Evolutionary conservation across 1,140 invertebrate species (phyloP).

Genomic region (Wasmannia auropunctata): DNA sequence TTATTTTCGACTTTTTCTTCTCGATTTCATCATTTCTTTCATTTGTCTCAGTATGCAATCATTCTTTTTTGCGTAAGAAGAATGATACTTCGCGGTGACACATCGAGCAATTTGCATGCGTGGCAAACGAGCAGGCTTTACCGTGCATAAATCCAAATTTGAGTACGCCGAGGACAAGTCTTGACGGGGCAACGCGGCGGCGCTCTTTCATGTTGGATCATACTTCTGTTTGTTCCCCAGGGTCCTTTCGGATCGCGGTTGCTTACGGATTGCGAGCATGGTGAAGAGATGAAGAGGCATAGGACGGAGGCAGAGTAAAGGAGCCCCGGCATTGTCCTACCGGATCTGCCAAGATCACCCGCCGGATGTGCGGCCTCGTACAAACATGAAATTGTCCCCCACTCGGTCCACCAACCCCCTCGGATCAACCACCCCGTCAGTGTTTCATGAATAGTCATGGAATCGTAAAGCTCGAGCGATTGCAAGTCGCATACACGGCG

Average conservation of each 20-base stretch:
- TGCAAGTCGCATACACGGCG: background rate
- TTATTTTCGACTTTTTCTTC: background rate
- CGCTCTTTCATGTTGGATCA: constrained; percentile 78
- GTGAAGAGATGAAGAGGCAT: background rate
- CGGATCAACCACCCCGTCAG: constrained; percentile 41
- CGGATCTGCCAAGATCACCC: constrained; percentile 68
- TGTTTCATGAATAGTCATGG: constrained; percentile 69
- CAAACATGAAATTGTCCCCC: constrained; percentile 63
- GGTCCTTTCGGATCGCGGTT: constrained; percentile 63
- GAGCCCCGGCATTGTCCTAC: constrained; percentile 73
- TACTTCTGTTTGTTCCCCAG: constrained; percentile 74
- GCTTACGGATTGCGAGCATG: constrained; percentile 33
- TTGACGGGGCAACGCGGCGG: constrained; percentile 66
- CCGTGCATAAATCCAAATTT: constrained; percentile 78
- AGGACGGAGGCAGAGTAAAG: constrained; percentile 58
- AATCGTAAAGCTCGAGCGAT: constrained; percentile 23
- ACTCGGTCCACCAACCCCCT: constrained; percentile 2
- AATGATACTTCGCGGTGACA: constrained; percentile 13
- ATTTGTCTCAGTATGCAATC: background rate
- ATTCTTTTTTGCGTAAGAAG: constrained; percentile 2
- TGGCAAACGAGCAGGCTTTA: constrained; percentile 72
- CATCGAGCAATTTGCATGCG: constrained; percentile 70
- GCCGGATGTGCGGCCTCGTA: constrained; percentile 67
- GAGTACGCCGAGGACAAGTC: constrained; percentile 59
- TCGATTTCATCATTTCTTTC: constrained; percentile 7